Evolutionary conservation across 1,140 invertebrate genomes (phyloP).

Genomic region (Aphaenogaster floridana): DNA sequence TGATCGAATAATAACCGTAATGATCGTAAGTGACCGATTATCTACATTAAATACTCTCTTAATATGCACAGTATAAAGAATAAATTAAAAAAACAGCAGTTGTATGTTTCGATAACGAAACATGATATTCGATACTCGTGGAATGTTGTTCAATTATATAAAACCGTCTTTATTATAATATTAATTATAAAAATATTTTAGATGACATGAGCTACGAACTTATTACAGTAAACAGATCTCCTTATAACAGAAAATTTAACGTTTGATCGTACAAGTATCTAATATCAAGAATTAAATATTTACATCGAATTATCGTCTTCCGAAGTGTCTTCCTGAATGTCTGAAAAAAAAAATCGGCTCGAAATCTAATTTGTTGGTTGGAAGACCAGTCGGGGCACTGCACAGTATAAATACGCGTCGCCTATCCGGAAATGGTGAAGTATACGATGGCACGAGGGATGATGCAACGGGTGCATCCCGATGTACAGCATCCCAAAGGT

Average conservation of each 20-base stretch:
- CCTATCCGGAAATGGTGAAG: not conserved
- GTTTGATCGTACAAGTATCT: not conserved
- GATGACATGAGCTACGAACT: not conserved
- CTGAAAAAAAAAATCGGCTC: not conserved
- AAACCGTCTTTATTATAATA: not conserved
- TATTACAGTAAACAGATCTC: not conserved
- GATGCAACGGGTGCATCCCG: constrained; percentile 40
- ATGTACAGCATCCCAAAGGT: constrained; percentile 2
- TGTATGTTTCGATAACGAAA: not conserved
- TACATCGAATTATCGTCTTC: not conserved
- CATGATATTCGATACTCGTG: not conserved
- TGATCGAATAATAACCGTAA: not conserved
- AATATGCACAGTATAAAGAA: not conserved
- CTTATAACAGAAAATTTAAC: not conserved
- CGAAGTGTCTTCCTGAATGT: not conserved
- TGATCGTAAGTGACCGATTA: not conserved
- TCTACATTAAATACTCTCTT: constrained; percentile 4
- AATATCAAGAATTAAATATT: not conserved
- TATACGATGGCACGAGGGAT: constrained; percentile 7
- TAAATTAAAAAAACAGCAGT: not conserved
- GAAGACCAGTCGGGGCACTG: not conserved
- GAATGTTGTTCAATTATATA: not conserved
- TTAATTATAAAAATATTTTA: not conserved
- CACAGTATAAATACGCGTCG: not conserved
- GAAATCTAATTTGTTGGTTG: not conserved